phyloP scores from a whole-genome alignment of 2,888 invertebrate species.

The Nipponacmea schrenckii region DNA sequence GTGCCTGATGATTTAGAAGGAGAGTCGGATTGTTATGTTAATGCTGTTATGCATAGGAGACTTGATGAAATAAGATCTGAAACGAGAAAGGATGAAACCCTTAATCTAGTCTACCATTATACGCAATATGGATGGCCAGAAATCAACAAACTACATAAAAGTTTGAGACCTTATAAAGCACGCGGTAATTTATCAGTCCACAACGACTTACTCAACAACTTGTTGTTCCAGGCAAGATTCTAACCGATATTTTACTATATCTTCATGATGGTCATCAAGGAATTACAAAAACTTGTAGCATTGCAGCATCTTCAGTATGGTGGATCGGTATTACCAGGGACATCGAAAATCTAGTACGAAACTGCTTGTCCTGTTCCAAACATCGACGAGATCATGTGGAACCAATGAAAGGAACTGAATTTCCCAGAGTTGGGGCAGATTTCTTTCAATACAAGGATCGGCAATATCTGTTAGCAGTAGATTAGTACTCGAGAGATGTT shows the following conservation, averaged over 20 bases:
- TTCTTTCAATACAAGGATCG: conserved; percentile 12
- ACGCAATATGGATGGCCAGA: background rate
- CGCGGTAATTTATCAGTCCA: background rate
- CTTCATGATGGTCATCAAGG: conserved; percentile 17
- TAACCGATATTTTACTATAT: background rate
- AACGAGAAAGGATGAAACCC: background rate
- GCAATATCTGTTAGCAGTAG: conserved; percentile 2
- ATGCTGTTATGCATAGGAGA: background rate
- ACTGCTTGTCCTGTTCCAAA: background rate
- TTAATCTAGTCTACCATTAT: background rate
- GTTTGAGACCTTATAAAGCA: background rate
- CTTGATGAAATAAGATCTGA: background rate
- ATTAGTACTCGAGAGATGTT: background rate
- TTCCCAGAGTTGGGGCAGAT: conserved; percentile 2
- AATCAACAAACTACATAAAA: background rate
- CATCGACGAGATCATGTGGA: background rate
- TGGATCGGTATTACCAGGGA: background rate
- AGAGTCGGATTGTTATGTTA: background rate
- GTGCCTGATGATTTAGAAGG: background rate
- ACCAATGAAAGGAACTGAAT: background rate
- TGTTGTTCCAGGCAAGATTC: background rate
- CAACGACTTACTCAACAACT: background rate
- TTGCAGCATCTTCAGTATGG: background rate
- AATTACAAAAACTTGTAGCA: background rate
- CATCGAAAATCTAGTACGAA: background rate